Conservation (phyloP, 2,113 vertebrate genomes). For the Zapornia atra region DNA sequence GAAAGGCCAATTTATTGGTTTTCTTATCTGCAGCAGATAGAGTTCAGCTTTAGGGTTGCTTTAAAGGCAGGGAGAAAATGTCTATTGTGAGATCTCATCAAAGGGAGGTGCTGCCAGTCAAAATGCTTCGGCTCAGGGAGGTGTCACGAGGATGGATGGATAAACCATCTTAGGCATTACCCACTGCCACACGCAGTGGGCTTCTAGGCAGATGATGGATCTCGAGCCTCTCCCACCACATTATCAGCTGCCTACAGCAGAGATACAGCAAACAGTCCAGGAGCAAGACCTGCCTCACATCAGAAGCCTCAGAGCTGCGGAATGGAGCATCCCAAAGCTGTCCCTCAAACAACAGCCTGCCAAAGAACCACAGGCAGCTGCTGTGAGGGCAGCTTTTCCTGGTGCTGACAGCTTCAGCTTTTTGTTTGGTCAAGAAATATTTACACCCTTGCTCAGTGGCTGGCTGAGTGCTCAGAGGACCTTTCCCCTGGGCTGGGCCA, state of each 20-base stretch:
- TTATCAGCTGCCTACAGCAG: not conserved
- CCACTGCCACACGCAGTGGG: not conserved
- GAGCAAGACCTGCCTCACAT: not conserved
- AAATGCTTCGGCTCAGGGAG: not conserved
- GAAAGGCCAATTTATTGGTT: not conserved
- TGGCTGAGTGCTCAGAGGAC: not conserved
- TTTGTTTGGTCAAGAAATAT: not conserved
- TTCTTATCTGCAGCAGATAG: not conserved
- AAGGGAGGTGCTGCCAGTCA: not conserved
- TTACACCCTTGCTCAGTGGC: not conserved
- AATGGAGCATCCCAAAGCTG: rapidly evolving
- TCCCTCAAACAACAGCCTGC: not conserved
- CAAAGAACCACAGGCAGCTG: rapidly evolving
- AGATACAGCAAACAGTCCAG: not conserved
- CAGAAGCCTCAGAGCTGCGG: not conserved
- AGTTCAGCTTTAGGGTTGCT: not conserved
- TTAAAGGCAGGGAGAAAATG: not conserved
- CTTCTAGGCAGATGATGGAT: not conserved
- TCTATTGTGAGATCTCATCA: not conserved
- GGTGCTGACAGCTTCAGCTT: not conserved
- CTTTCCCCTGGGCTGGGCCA: not conserved
- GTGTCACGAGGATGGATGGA: not conserved
- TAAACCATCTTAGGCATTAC: not conserved
- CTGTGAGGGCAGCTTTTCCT: not conserved
- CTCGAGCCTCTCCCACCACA: not conserved